phyloP scores from a whole-genome alignment of 1,140 invertebrate species.

The Pygmarrhopalites habei region DNA sequence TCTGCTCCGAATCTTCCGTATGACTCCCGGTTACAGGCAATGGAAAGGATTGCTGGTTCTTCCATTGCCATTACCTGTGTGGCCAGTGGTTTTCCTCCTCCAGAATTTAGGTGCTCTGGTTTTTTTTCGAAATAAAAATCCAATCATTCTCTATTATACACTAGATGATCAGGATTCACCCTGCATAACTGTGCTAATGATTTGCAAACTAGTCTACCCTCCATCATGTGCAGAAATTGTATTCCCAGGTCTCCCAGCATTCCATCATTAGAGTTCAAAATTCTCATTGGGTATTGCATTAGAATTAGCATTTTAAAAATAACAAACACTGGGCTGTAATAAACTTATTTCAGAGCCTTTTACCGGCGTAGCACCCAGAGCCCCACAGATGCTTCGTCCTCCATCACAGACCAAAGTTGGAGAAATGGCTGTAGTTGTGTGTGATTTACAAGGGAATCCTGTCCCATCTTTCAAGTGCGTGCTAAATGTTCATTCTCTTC shows the following conservation, averaged over 20 bases:
- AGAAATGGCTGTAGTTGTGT: conserved; percentile 50
- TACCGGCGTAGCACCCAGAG: conserved; percentile 31
- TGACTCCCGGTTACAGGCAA: conserved; percentile 38
- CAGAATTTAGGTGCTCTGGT: conserved; percentile 39
- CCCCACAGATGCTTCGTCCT: conserved; percentile 27
- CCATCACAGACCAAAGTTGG: conserved; percentile 29
- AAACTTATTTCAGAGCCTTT: conserved; percentile 36
- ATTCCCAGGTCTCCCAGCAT: too few relatives aligned
- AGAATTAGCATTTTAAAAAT: too few relatives aligned
- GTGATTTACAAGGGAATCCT: conserved; percentile 60
- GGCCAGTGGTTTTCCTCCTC: conserved; percentile 34
- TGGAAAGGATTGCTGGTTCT: conserved; percentile 16
- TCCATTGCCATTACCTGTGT: conserved; percentile 32
- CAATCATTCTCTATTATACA: not conserved
- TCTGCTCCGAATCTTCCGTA: conserved; percentile 37
- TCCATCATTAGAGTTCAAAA: too few relatives aligned
- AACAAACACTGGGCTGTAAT: too few relatives aligned
- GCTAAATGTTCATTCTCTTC: too few relatives aligned
- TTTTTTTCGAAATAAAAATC: too few relatives aligned
- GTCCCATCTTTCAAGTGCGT: conserved; percentile 55
- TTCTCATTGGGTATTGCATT: too few relatives aligned
- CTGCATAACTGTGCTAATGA: too few relatives aligned
- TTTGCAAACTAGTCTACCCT: too few relatives aligned
- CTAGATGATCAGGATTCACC: not conserved
- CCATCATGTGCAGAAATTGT: too few relatives aligned